A percentile compares a stretch with the other conserved stretches of the same genome.
These are phyloP conservation scores for Megalops cyprinoides DNA, from an alignment of 2,797 vertebrate species.

Conservation along the genomic window DNA sequence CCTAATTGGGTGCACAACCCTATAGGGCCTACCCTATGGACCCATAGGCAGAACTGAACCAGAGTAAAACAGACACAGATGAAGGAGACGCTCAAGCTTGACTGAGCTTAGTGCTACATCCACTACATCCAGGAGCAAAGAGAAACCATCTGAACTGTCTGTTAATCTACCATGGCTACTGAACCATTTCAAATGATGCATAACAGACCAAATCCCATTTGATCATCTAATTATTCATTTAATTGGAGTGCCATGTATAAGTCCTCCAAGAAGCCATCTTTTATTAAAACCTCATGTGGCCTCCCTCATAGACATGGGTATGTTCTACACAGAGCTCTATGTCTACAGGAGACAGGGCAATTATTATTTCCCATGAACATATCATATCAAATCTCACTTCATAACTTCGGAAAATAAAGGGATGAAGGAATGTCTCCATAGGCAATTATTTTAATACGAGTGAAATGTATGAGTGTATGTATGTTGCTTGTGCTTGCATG, in stretches of 20 bases:
- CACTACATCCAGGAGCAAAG: neutral
- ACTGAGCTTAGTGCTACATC: too few relatives aligned
- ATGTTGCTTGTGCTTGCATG: too few relatives aligned
- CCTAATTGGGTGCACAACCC: neutral
- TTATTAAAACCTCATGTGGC: neutral
- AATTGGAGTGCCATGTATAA: neutral
- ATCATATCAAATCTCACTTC: too few relatives aligned
- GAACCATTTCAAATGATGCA: conserved; percentile 7
- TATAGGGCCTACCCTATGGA: too few relatives aligned
- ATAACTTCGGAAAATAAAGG: too few relatives aligned
- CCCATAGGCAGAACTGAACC: neutral
- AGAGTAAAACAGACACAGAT: neutral
- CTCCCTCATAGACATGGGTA: neutral
- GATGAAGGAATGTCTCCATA: too few relatives aligned
- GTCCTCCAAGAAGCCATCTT: neutral
- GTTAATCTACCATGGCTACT: neutral
- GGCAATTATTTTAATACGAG: too few relatives aligned
- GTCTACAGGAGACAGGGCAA: too few relatives aligned
- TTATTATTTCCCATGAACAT: too few relatives aligned
- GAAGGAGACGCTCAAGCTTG: neutral
- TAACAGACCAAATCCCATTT: conserved; percentile 13
- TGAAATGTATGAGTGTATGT: too few relatives aligned
- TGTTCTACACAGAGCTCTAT: too few relatives aligned
- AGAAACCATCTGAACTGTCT: conserved; percentile 1
- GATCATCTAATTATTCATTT: conserved; percentile 3